Conservation (phyloP, 2,113 vertebrate species). For the Danio rerio region DNA sequence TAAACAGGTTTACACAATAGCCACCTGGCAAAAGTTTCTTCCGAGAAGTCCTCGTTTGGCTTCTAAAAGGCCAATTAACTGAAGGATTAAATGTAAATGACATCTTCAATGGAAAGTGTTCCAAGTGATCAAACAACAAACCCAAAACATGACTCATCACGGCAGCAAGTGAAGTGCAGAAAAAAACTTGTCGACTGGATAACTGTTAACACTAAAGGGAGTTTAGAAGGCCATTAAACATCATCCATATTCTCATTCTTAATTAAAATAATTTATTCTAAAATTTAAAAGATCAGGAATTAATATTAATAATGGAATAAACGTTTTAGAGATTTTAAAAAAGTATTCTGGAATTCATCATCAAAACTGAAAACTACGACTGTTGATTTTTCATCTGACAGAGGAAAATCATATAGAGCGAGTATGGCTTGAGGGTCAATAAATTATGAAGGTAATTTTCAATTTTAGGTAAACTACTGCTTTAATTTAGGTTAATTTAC, state of each 20-base stretch:
- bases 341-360: neutral
- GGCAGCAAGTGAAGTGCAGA: neutral
- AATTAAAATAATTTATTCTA: neutral
- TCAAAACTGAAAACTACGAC: neutral
- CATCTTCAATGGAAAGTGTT: slow-evolving; percentile 15
- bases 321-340: too few relatives aligned
- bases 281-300: neutral
- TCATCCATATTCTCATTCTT: too few relatives aligned
- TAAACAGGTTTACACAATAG: slow-evolving; percentile 45
- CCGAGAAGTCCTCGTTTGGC: slow-evolving; percentile 34
- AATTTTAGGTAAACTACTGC: too few relatives aligned
- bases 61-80: slow-evolving; percentile 43
- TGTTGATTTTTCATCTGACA: too few relatives aligned
- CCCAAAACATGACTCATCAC: slow-evolving; percentile 10
- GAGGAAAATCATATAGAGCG: too few relatives aligned
- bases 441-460: too few relatives aligned
- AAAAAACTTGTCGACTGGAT: neutral
- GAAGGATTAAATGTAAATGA: slow-evolving; percentile 29
- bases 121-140: slow-evolving; percentile 37
- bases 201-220: too few relatives aligned
- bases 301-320: neutral
- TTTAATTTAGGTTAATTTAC: too few relatives aligned
- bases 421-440: too few relatives aligned
- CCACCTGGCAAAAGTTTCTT: slow-evolving; percentile 20
- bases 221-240: too few relatives aligned